A percentile compares a stretch with the other conserved stretches of the same genome.
Evolutionary conservation across 1,140 invertebrate genomes (phyloP).

Genomic region (Bombus impatiens): DNA sequence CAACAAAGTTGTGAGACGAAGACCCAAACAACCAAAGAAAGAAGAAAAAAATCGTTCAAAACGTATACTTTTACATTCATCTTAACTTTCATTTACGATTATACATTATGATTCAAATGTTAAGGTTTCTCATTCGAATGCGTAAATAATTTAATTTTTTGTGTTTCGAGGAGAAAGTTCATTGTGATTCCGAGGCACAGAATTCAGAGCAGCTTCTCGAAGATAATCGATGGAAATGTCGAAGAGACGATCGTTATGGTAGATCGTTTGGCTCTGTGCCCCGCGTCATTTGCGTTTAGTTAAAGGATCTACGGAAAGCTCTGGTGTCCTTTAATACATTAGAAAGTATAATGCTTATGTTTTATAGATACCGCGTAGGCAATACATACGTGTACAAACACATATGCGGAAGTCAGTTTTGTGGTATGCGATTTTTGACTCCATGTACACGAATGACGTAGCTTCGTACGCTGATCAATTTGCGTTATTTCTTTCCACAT

Average conservation of each 20-base stretch:
- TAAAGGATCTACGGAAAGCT: conserved; percentile 34
- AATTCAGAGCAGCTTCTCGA: neutral
- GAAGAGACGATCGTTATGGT: conserved; percentile 29
- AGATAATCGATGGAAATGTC: conserved; percentile 11
- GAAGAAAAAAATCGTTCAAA: neutral
- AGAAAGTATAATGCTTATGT: conserved; percentile 76
- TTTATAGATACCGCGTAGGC: conserved; percentile 68
- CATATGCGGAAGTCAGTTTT: neutral
- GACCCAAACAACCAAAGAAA: neutral
- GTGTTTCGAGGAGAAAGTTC: neutral
- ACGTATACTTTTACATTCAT: too few relatives aligned
- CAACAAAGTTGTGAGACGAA: neutral
- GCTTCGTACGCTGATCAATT: too few relatives aligned
- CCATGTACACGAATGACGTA: too few relatives aligned
- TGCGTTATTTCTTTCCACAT: neutral
- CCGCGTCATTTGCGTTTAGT: conserved; percentile 64
- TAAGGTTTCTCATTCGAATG: too few relatives aligned
- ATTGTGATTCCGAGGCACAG: neutral
- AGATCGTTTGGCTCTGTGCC: conserved; percentile 58
- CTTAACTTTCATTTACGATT: too few relatives aligned
- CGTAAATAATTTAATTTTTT: neutral
- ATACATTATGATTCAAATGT: too few relatives aligned
- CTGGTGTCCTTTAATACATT: conserved; percentile 62
- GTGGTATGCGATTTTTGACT: neutral
- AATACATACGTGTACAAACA: neutral